Conservation (phyloP, 2,113 vertebrate genomes). For the Galemys pyrenaicus region DNA sequence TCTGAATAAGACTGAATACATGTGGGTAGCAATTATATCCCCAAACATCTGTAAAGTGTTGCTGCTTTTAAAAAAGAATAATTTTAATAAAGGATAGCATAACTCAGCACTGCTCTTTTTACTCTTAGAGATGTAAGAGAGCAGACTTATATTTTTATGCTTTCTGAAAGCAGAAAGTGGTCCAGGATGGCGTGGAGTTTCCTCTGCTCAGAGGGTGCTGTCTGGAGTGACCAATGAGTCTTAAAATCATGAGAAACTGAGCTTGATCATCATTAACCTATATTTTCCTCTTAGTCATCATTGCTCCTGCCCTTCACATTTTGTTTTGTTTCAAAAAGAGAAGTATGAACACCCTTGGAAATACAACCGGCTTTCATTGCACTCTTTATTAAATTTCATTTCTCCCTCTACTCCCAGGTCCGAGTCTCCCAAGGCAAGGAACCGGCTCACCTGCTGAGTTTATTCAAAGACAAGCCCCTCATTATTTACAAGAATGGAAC, state of each 20-base stretch:
- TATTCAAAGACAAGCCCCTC: constrained; percentile 93
- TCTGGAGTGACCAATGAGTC: neutral
- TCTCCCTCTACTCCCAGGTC: constrained; percentile 81
- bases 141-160: neutral
- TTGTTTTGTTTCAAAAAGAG: constrained; percentile 1
- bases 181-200: fast-evolving
- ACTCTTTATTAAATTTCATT: neutral
- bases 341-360: constrained; percentile 6
- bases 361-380: neutral
- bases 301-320: neutral
- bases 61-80: neutral
- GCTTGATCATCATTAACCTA: neutral
- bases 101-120: neutral
- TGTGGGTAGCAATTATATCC: neutral
- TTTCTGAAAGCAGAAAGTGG: neutral
- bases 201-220: neutral
- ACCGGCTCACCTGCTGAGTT: constrained; percentile 91
- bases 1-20: neutral
- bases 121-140: neutral
- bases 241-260: neutral
- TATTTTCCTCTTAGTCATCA: neutral
- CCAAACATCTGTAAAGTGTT: neutral
- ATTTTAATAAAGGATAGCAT: neutral
- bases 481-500: constrained; percentile 93
- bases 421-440: constrained; percentile 95